Evolutionary conservation across 2,888 invertebrate genomes (phyloP).

Genomic region (Autographa gamma): DNA sequence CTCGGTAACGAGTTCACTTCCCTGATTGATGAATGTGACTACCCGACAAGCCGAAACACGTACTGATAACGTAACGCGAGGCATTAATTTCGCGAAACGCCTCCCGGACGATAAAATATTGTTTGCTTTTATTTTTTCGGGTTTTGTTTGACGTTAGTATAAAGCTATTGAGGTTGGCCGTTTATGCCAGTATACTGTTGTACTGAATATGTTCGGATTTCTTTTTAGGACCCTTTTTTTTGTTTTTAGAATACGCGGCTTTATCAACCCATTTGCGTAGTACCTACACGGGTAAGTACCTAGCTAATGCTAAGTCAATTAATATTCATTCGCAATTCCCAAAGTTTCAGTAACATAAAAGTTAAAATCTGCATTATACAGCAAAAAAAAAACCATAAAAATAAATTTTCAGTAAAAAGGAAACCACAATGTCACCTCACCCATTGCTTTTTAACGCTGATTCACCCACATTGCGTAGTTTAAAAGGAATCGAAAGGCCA

Average conservation of each 20-base stretch:
- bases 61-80: conserved; percentile 76
- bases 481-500: conserved; percentile 60
- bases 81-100: conserved; percentile 73
- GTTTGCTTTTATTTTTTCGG: conserved; percentile 58
- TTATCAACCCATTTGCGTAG: neutral
- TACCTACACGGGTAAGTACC: too few species aligned
- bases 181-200: conserved; percentile 44
- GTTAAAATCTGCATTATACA: neutral
- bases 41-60: conserved; percentile 69
- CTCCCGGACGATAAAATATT: conserved; percentile 67
- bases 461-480: conserved; percentile 50
- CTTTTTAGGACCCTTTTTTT: neutral
- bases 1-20: conserved; percentile 85
- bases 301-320: neutral
- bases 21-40: conserved; percentile 84
- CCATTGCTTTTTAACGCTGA: conserved; percentile 35
- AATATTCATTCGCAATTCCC: neutral
- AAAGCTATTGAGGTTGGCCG: conserved; percentile 38
- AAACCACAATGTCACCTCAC: conserved; percentile 45
- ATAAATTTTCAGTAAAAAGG: conserved; percentile 21
- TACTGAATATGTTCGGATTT: conserved; percentile 22
- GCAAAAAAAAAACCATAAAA: neutral
- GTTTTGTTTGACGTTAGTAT: conserved; percentile 54
- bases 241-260: neutral
- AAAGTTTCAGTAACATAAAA: neutral